These are phyloP conservation scores for Isaurus tuberculatus DNA, from an alignment of 92 coral and sea anemone genomes.

Conservation along the genomic window DNA sequence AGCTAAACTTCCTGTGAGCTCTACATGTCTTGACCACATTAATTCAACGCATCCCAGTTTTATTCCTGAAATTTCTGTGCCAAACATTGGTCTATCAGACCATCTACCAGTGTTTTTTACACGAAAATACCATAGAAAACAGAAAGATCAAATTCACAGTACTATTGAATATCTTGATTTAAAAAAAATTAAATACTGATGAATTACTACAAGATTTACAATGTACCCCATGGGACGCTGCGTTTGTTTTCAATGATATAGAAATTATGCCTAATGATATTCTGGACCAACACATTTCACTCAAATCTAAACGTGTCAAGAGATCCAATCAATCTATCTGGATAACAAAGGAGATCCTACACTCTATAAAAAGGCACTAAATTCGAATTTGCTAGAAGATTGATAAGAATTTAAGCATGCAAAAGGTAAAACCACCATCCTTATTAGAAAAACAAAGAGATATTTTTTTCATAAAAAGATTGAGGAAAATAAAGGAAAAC, in stretches of 20 bases:
- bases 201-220: conserved; percentile 46
- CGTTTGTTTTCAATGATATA: conserved; percentile 38
- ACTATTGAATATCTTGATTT: conserved; percentile 42
- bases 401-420: background rate
- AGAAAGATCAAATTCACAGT: conserved; percentile 28
- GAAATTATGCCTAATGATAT: conserved; percentile 25
- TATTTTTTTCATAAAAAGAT: background rate
- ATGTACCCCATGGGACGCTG: conserved; percentile 49
- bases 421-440: background rate
- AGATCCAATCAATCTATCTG: conserved; percentile 44
- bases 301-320: conserved; percentile 52
- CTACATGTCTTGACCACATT: conserved; percentile 62
- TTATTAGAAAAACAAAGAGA: background rate
- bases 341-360: conserved; percentile 40
- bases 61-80: conserved; percentile 31
- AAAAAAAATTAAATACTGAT: conserved; percentile 50
- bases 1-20: conserved; percentile 61
- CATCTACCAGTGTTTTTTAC: conserved; percentile 55
- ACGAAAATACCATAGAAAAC: conserved; percentile 32
- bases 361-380: conserved; percentile 12
- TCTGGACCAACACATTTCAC: conserved; percentile 16
- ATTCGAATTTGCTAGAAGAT: conserved; percentile 1
- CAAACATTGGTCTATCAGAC: conserved; percentile 64
- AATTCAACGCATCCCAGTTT: conserved; percentile 59
- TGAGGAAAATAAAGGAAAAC: conserved; percentile 21